These are phyloP conservation scores for Cataglyphis albicans DNA, from an alignment of 2,888 invertebrate species.

Conservation along the genomic window DNA sequence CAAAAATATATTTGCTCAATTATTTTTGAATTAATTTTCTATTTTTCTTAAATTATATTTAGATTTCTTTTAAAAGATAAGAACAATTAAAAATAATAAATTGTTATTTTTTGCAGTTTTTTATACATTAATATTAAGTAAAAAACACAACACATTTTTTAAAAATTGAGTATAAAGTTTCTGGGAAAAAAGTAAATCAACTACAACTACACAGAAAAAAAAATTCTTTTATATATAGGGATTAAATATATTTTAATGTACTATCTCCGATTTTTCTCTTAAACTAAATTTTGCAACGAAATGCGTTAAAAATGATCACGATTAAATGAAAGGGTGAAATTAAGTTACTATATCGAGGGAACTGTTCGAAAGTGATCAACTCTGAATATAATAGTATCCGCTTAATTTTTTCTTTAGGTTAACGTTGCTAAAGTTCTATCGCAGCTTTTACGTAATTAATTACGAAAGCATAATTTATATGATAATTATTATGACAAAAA, in stretches of 20 bases:
- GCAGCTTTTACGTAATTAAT: slow-evolving; percentile 62
- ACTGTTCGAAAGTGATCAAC: slow-evolving; percentile 15
- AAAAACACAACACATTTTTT: background rate
- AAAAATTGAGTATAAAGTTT: background rate
- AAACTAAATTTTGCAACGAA: slow-evolving; percentile 7
- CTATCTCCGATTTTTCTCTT: background rate
- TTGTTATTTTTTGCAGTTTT: background rate
- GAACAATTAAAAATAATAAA: background rate
- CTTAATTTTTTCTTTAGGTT: slow-evolving; percentile 58
- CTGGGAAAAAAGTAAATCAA: background rate
- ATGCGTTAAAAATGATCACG: background rate
- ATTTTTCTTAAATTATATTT: background rate
- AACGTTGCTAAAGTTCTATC: slow-evolving; percentile 41
- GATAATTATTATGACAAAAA: slow-evolving; percentile 60
- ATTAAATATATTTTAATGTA: background rate
- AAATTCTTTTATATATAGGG: background rate
- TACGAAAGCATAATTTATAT: slow-evolving; percentile 64
- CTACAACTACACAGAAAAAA: background rate
- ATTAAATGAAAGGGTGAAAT: slow-evolving; percentile 18
- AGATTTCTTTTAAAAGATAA: background rate
- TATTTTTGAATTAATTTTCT: background rate
- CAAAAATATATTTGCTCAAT: background rate
- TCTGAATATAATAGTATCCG: slow-evolving; percentile 5
- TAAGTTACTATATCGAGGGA: slow-evolving; percentile 14
- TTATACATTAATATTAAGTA: background rate